A percentile compares a stretch with the other conserved stretches of the same genome.
phyloP scores from a whole-genome alignment of 2,888 invertebrate genomes.

The Drosophila lutescens region DNA sequence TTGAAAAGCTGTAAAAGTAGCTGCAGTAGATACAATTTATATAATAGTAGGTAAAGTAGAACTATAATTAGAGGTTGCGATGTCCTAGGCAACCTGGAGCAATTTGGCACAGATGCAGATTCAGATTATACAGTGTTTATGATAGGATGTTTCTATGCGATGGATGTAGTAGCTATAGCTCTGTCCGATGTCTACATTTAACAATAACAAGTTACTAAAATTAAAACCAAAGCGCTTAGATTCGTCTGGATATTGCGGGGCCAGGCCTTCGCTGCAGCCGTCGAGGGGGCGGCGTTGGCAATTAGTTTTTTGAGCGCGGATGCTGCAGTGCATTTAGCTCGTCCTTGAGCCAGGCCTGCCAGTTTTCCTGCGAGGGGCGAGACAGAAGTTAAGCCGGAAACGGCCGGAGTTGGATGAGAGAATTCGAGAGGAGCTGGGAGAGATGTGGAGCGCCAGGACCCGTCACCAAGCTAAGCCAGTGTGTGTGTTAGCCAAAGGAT shows the following conservation, averaged over 20 bases:
- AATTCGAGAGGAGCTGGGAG: slow-evolving; percentile 8
- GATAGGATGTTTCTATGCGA: slow-evolving; percentile 27
- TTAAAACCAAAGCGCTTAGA: slow-evolving; percentile 66
- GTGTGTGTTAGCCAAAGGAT: slow-evolving; percentile 33
- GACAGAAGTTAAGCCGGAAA: slow-evolving; percentile 55
- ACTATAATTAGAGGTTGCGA: slow-evolving; percentile 57
- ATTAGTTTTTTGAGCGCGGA: slow-evolving; percentile 74
- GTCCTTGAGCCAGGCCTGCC: slow-evolving; percentile 83
- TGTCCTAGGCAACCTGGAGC: slow-evolving; percentile 42
- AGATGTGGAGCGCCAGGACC: slow-evolving; percentile 44
- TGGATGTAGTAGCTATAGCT: slow-evolving; percentile 39
- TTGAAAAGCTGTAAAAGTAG: slow-evolving; percentile 47
- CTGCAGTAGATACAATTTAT: slow-evolving; percentile 41
- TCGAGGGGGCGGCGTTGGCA: slow-evolving; percentile 41
- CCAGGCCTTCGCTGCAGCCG: slow-evolving; percentile 23
- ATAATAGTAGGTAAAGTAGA: slow-evolving; percentile 49
- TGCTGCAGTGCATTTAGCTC: slow-evolving; percentile 81
- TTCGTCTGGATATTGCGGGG: slow-evolving; percentile 56
- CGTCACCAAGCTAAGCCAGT: slow-evolving; percentile 68
- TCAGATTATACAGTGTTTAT: slow-evolving; percentile 40
- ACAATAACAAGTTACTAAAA: slow-evolving; percentile 76
- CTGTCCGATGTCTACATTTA: slow-evolving; percentile 64
- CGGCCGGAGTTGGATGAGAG: slow-evolving; percentile 48
- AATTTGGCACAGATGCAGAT: slow-evolving; percentile 67
- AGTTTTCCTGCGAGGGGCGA: slow-evolving; percentile 80